phyloP scores from a whole-genome alignment of 2,888 invertebrate genomes.

The Baronia brevicornis region DNA sequence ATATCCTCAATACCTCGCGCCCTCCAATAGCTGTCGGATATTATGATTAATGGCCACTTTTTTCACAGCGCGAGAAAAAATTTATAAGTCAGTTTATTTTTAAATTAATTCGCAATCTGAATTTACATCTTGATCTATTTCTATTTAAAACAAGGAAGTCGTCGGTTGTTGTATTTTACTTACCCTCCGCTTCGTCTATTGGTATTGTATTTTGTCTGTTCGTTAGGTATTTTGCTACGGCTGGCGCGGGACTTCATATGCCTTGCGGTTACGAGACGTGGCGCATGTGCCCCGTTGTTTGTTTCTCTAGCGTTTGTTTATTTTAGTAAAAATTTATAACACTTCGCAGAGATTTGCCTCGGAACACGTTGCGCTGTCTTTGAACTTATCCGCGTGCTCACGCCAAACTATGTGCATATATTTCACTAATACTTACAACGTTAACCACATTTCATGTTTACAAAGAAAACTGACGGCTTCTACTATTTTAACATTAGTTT shows the following conservation, averaged over 20 bases:
- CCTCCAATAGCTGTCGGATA: constrained; percentile 47
- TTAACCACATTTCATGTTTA: constrained; percentile 13
- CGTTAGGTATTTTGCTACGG: constrained; percentile 7
- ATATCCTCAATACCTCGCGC: constrained; percentile 36
- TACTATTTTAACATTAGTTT: constrained; percentile 17
- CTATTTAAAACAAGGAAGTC: constrained; percentile 4
- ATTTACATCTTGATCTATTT: constrained; percentile 4
- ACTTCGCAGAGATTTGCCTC: constrained; percentile 44
- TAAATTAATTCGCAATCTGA: constrained; percentile 18
- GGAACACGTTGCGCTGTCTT: constrained; percentile 35
- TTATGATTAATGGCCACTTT: constrained; percentile 57
- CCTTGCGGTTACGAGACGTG: constrained; percentile 23
- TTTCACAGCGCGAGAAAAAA: constrained; percentile 23
- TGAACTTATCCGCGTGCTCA: constrained; percentile 36
- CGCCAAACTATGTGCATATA: constrained; percentile 19
- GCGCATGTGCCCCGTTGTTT: constrained; percentile 46
- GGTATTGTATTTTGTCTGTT: constrained; percentile 1
- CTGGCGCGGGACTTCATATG: constrained; percentile 12
- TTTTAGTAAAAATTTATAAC: constrained; percentile 62
- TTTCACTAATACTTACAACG: constrained; percentile 12
- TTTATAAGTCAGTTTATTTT: constrained; percentile 18
- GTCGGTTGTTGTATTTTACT: constrained; percentile 1
- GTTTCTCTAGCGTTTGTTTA: constrained; percentile 51
- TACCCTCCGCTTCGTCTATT: constrained; percentile 2
- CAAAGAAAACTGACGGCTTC: constrained; percentile 13